Evolutionary conservation across 2,888 invertebrate genomes (phyloP).

Genomic region (Minunthozetes semirufus): DNA sequence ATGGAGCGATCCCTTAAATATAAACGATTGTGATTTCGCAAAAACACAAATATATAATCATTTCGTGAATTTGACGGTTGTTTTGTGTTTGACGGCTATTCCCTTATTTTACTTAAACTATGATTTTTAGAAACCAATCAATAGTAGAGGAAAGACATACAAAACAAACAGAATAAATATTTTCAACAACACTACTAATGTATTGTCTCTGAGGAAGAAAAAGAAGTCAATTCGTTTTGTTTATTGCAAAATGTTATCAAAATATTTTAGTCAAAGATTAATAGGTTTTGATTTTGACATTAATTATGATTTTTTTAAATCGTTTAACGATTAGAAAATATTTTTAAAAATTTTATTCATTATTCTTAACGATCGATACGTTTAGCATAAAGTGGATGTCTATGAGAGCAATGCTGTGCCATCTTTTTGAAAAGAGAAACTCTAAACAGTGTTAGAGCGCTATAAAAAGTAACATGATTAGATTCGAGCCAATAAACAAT

Average conservation of each 20-base stretch:
- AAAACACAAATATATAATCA: slow-evolving; percentile 25
- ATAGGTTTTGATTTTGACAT: neutral
- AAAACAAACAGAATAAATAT: too few species aligned
- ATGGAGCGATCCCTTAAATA: slow-evolving; percentile 18
- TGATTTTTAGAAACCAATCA: neutral
- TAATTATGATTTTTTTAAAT: neutral
- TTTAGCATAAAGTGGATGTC: neutral
- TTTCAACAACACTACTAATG: too few species aligned
- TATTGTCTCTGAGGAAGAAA: too few species aligned
- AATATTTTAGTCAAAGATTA: neutral
- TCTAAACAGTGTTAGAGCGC: neutral
- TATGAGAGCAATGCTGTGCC: slow-evolving; percentile 5
- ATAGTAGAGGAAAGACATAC: neutral
- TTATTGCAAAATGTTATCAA: neutral
- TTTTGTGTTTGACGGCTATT: neutral
- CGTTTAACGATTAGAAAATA: neutral
- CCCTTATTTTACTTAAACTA: neutral
- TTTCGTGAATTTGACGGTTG: slow-evolving; percentile 6
- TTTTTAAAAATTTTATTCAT: neutral
- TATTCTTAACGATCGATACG: neutral
- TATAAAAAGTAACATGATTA: slow-evolving; percentile 8
- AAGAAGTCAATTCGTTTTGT: neutral
- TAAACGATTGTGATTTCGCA: slow-evolving; percentile 23
- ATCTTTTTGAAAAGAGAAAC: neutral
- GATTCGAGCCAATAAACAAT: slow-evolving; percentile 19